Base-by-base conservation (phyloP, 2,113 vertebrate species). In the Pampusana beccarii region DNA sequence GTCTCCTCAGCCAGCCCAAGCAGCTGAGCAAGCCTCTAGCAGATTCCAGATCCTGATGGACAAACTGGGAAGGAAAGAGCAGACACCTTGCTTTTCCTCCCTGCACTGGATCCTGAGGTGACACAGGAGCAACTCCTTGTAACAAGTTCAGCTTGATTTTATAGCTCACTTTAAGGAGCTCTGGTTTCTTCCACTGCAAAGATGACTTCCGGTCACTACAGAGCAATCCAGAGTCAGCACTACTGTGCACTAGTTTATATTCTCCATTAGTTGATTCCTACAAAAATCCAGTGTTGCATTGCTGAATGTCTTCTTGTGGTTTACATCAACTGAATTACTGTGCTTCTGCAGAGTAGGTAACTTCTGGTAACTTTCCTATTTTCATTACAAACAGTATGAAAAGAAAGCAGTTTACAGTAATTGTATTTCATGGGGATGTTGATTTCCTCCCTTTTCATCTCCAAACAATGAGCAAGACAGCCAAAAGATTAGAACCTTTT, bases 371-470 rank as follows among this genome's bases (percentile, higher is more conserved):
- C 60, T 34, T 82, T 67, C 48, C n/a, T 92, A 91, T 96, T 96
- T 92, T 94, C 93, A 54, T 71, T 46, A 65, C 3, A 5, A 89
- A 83, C 40, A 28, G 51, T 74, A 96, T 70, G 90, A 91, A 90
- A 95, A 90, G 61, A 85, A 73, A 79, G 70, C 60, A 81, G 90
- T 94, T 95, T 93, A 94, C 77, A 91, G 95, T 84, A 92, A 88
- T 93, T 95, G 51, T 86, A 83, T 91, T 94, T 96, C 72, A 93
- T 70, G 89, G 90, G 83, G 91, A 94, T 84, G 97, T 91, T 96
- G 93, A 95, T 94, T 97, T 98, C 98, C 95, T 95, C 92, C 56
- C 97, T 97, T 98, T 98, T 98, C 97, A 98, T 98, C 97, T 98
- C 92, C 54, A 80, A 97, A 98, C 98, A 98, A 98, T 98, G 97